Evolutionary conservation across 1,140 invertebrate species (phyloP).

Genomic region (Drosophila watanabei): DNA sequence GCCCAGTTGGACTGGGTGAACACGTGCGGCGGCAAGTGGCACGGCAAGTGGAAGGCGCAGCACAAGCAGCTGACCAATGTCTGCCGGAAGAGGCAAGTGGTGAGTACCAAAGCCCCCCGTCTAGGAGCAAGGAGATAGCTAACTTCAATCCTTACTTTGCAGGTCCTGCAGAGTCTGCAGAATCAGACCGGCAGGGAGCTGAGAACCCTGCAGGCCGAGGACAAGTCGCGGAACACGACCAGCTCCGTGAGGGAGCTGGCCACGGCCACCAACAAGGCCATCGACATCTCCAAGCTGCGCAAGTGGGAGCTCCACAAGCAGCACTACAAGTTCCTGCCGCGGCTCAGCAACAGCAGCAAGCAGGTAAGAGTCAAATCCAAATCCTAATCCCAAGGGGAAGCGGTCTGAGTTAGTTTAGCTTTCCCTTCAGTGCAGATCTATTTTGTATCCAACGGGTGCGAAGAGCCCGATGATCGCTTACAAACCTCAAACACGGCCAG

Average conservation of each 20-base stretch:
- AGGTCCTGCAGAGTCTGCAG: constrained; percentile 50
- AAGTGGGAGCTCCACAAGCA: constrained; percentile 23
- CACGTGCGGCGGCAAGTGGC: constrained; percentile 56
- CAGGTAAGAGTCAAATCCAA: constrained; percentile 33
- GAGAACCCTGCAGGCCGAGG: constrained; percentile 26
- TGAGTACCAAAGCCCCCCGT: constrained; percentile 5
- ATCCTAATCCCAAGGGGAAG: too few species aligned
- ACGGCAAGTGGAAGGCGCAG: neutral
- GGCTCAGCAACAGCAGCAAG: constrained; percentile 18
- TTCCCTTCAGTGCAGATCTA: neutral
- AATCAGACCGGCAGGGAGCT: constrained; percentile 40
- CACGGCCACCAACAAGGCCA: constrained; percentile 30
- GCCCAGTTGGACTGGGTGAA: constrained; percentile 57
- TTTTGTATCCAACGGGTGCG: neutral
- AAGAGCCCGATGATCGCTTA: constrained; percentile 4
- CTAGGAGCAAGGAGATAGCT: neutral
- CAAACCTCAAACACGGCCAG: constrained; percentile 16
- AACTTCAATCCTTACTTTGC: neutral
- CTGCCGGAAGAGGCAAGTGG: constrained; percentile 52
- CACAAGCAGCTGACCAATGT: neutral
- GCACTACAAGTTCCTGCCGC: constrained; percentile 57
- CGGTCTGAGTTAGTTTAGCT: too few species aligned
- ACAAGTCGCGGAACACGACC: constrained; percentile 11
- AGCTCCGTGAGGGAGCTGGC: constrained; percentile 11
- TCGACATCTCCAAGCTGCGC: constrained; percentile 27